Base-by-base conservation (phyloP, 2,888 invertebrate species). In the Nemurella pictetii region DNA sequence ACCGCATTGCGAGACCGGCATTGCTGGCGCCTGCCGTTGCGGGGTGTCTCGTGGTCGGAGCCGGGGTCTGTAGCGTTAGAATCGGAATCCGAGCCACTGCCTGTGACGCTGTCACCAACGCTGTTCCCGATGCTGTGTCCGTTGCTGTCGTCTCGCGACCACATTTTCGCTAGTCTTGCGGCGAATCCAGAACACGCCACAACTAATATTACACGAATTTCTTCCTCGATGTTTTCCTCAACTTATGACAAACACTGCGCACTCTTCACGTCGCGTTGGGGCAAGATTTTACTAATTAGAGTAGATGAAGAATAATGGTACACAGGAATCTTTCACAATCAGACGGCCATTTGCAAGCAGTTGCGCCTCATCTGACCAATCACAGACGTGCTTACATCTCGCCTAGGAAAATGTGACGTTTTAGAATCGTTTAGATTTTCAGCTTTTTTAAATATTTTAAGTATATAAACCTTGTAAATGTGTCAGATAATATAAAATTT, bases 1-100 rank as follows among this genome's bases (percentile, higher is more conserved):
- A 93, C 88, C 0, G 94, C 94, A 89, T 94, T 94, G 87, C 92
- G 90, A 12, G 91, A 91, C 15, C 28, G 78, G n/a, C 78, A 78
- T 3, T 30, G 28, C n/a, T 78, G 78, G n/a, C 78, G 28, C n/a
- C 20, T 0, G 1, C 7, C 29, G 5, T 55, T 55, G 55, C 55
- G 3, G 1, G 55, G 12, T 12, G 9, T 55, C 5, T 55, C 55
- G 55, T 55, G 55, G 15, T 55, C 55, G 1, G 5, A 35, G 5
- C 35, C 35, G 12, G 35, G 15, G 20, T 55, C 55, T 12, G 55
- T 20, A 12, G 20, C 12, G 55, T 55, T 12, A 2, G 15, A 2
- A 12, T 55, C 55, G 5, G 55, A 55, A 2, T 55, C 55, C 15
- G 55, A 55, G 9, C 55, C 55, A 20, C 55, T 55, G 55, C 20